A percentile compares a stretch with the other conserved stretches of the same genome.
Conservation (phyloP, 2,888 invertebrate genomes). For the Latrodectus elegans region DNA sequence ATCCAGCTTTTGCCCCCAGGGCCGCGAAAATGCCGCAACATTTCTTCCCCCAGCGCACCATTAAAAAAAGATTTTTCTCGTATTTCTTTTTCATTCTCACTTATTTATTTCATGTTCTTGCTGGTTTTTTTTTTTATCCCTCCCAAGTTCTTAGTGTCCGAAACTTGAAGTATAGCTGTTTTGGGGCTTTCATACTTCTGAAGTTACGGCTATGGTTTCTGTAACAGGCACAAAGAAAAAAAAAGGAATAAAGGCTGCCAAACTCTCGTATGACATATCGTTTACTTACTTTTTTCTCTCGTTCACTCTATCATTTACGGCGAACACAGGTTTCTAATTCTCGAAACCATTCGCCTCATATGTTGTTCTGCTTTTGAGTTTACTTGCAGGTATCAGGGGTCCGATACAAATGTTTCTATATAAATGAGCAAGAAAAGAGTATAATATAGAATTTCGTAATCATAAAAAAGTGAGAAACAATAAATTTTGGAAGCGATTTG, state of each 20-base stretch:
- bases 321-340: conserved; percentile 18
- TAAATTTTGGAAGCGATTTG: too few relatives aligned
- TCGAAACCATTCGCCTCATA: background rate
- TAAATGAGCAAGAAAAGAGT: background rate
- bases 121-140: conserved; percentile 21
- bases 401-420: conserved; percentile 6
- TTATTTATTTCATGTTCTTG: conserved; percentile 46
- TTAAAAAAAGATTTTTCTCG: conserved; percentile 32
- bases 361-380: background rate
- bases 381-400: conserved; percentile 15
- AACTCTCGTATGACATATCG: conserved; percentile 26
- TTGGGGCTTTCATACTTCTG: conserved; percentile 15
- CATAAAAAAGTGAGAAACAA: too few relatives aligned
- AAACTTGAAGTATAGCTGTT: conserved; percentile 41
- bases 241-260: conserved; percentile 12
- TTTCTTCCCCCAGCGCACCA: conserved; percentile 11
- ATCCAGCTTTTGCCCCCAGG: conserved; percentile 42
- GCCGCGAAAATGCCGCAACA: conserved; percentile 24
- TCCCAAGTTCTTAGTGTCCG: conserved; percentile 43
- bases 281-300: conserved; percentile 10
- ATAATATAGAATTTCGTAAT: background rate
- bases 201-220: conserved; percentile 30
- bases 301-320: background rate
- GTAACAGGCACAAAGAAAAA: too few relatives aligned
- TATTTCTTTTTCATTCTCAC: conserved; percentile 23